Base-by-base conservation (phyloP, 1,140 invertebrate species). In the Papilio dardanus region DNA sequence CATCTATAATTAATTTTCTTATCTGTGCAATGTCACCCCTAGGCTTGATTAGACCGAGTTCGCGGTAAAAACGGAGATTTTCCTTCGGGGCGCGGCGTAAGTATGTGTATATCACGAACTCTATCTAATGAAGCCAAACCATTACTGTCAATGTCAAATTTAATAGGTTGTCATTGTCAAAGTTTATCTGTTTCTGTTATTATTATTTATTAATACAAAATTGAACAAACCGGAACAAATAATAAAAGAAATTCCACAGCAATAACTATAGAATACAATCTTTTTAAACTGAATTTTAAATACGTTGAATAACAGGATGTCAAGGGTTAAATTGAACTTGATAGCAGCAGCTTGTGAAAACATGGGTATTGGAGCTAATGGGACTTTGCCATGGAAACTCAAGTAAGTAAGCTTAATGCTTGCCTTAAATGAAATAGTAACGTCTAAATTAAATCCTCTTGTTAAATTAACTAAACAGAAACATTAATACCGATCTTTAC, bases 291-390 rank as follows among this genome's bases (percentile, higher is more conserved):
- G 24, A 62, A 28, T 14, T 62, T 62, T 3, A 14, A 12, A 62
- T 16, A 62, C 10, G 30, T 62, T 54, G 6, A 62, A 28, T 62
- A 4, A 6, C 24, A 83, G 58, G 58, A 92, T 92, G 92, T 86
- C 89, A 28, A 83, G 80, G 76, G 81, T 86, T 1, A 96, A 95
- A 84, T 93, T 97, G 33, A 96, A 97, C 93, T 89, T 98, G 75
- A 98, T 99, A 77, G 97, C 96, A 12, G 98, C 98, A 0, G 96
- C 95, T 1, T 97, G 97, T 86, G 96, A 97, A 84, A 97, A 97
- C 82, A 96, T 96, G 93, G 98, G 98, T 1, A 93, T 93, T 73
- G 91, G 91, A 8, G 86, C 87, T 37, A 96, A 97, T 81, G 97
- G 97, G 35, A 91, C 95, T 58, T 91, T 99, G 65, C 98, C 98